Base-by-base conservation (phyloP, 2,888 invertebrate genomes). In the Tipula confusa region DNA sequence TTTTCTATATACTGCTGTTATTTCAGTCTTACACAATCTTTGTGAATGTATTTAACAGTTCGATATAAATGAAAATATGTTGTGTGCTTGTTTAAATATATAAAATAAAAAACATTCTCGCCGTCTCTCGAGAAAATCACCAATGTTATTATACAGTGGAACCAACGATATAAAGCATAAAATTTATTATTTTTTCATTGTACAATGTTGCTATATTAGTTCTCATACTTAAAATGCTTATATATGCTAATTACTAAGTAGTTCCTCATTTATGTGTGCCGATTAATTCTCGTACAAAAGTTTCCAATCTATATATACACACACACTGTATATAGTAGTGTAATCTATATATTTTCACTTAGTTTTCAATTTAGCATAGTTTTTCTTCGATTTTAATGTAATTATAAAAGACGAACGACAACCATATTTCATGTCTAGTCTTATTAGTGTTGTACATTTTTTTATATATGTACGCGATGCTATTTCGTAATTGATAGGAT, bases 401-500 rank as follows among this genome's bases (percentile, higher is more conserved):
- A 64, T 64, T 64, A 64, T 64, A 64, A 64, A 64, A 24, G 9
- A 64, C 64, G 18, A 24, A 9, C 64, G 11, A 24, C 64, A 24
- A 64, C 64, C 64, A 64, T 64, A 64, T 64, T 64, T 64, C 64
- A 24, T 64, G 64, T 64, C 64, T 64, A 64, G 64, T 64, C 64
- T 64, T 64, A 64, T 64, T 64, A 64, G 64, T 64, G 4, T 18
- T 64, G 24, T 64, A 15, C 24, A 13, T 13, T 38, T 1, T 38
- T 38, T 38, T 38, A 9, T 64, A 24, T 43, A 43, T 15, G 43
- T 43, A 64, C 64, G 64, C 64, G 64, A 64, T 64, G 64, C 64
- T 64, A 64, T 64, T 64, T 64, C 64, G 64, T 64, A 64, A 64
- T 64, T 64, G 64, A 64, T 64, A 64, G 64, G 64, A 64, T 64